Base-by-base conservation (phyloP, 1,140 invertebrate species). In the Anthonomus grandis region DNA sequence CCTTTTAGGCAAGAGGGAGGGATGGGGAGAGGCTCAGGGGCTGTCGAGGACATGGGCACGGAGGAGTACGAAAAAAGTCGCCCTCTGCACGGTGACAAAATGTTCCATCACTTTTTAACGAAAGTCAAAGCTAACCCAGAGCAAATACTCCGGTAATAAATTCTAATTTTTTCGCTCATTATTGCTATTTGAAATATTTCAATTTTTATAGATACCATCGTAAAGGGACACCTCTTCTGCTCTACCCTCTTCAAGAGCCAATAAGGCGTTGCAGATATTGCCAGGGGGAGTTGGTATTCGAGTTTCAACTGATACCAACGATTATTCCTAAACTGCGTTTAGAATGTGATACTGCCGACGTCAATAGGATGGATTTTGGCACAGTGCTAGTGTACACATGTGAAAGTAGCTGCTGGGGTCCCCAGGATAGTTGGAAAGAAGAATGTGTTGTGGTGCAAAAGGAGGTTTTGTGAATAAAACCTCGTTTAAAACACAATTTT, bases 371-470 rank as follows among this genome's bases (percentile, higher is more conserved):
- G 23, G 90, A 94, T 72, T 93, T 87, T 72, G 87, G 91, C 6
- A 91, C 87, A 22, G 84, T 91, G 6, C 72, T 91, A 23, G 72
- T 93, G 15, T 93, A 86, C 64, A 89, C 90, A 2, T 94, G 91
- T 69, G 71, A 80, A n/a, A 80, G 81, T 63, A 91, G 87, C 70
- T 94, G 91, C 71, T 94, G 91, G 90, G 81, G 82, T 38, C 73
- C 80, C 3, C 79, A 79, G 8, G 85, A 88, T 63, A 78, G 74
- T 21, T 78, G 81, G 57, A 80, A 85, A 53, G 79, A 84, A 60
- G 91, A 93, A 75, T 76, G 78, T 55, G 80, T 90, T 31, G 71
- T 91, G 59, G 82, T 93, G 63, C 90, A 92, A 76, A 78, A 81
- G 5, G 90, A 93, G 74, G 75, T 68, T 64, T 70, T 64, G n/a